Evolutionary conservation across 37 sponge, comb jelly and placozoan genomes (phyloP), one percentile per base, ranked within the genome.

Genomic region (Lycopodina hypogea): DNA sequence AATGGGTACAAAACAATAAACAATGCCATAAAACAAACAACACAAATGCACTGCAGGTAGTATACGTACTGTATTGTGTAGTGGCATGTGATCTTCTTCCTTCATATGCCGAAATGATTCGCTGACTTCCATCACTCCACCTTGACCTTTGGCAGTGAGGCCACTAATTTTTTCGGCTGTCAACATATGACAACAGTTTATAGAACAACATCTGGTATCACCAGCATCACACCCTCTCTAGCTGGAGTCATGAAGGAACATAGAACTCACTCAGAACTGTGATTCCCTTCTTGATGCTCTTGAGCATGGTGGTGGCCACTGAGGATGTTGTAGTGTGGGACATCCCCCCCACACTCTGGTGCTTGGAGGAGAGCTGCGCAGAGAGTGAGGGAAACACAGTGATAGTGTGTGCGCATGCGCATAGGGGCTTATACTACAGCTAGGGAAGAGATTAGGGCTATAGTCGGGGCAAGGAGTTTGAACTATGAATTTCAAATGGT

Each of bases 291-390:
- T 86, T 85, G 38, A 86, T 90, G 22, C 83, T 85, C 57, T 86
- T 83, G 52, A 91, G 72, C 22, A 91, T 81, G 6, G 92, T 95
- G 60, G 92, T 77, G 17, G 90, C 83, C 41, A 87, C 78, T 29
- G 97, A 88, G 24, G 83, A 84, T 19, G 74, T 56, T 0, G 79
- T 57, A 6, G 66, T 64, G 22, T 63, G 65, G 29, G 78, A 88
- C 84, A 90, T 51, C 0, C 97, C 97, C 0, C 97, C 97, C 39
- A 59, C 48, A 37, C 90, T 89, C 30, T 75, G 87, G 79, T 87
- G 83, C 41, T 88, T 79, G n/a, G 79, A 70, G 32, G 48, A 52
- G 42, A 88, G 50, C 88, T 88, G 73, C 19, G 69, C 8, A 22
- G 30, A 51, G 1, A 45, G 12, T 29, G 37, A 71, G 24, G 50